Conservation (phyloP, 1,140 invertebrate species). For the Halictus rubicundus region DNA sequence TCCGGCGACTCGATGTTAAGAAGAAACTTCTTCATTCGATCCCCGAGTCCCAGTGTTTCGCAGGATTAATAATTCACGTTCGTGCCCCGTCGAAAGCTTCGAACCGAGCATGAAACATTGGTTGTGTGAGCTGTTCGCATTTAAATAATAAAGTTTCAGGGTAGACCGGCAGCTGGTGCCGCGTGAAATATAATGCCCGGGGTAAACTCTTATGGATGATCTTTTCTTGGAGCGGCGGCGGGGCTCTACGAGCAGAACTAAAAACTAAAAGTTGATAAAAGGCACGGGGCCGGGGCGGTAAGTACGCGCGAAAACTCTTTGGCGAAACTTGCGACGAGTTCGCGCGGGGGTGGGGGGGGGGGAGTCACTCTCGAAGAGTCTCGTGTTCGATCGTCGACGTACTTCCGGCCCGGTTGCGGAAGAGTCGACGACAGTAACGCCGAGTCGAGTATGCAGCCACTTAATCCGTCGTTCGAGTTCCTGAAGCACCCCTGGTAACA, state of each 20-base stretch:
- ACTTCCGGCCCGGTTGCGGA: background rate
- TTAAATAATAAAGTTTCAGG: conserved; percentile 20
- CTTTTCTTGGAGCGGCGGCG: background rate
- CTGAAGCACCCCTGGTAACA: background rate
- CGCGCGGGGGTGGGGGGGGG: background rate
- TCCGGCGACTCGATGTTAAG: no score
- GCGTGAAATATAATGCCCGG: background rate
- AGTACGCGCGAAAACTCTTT: background rate
- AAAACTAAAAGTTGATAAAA: conserved; percentile 19
- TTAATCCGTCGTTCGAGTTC: conserved; percentile 44
- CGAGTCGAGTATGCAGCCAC: conserved; percentile 15
- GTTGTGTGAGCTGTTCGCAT: conserved; percentile 1
- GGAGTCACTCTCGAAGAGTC: background rate
- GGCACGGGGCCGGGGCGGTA: background rate
- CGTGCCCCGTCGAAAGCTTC: no score
- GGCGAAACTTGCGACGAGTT: background rate
- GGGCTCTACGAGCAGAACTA: background rate
- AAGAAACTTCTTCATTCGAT: no score
- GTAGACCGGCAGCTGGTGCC: background rate
- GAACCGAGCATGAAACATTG: background rate
- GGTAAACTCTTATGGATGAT: no score
- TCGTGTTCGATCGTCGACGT: conserved; percentile 3
- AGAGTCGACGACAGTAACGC: background rate
- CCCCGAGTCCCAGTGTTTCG: no score
- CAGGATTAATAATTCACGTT: no score